Evolutionary conservation across 2,113 vertebrate genomes (phyloP).

Genomic region (Corythornis vintsioides): DNA sequence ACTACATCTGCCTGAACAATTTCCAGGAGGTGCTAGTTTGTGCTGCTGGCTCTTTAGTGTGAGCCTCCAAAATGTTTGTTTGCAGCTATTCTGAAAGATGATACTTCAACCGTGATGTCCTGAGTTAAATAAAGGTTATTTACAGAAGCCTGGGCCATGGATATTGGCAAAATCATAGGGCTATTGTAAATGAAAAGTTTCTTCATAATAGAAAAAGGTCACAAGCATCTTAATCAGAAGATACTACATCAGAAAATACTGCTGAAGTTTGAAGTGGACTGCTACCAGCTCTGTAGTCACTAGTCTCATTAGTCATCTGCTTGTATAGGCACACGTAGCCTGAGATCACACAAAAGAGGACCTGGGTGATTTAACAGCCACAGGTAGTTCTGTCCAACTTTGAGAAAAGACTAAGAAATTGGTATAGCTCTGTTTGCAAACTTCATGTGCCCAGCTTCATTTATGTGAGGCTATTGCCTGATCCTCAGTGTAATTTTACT

Average conservation of each 20-base stretch:
- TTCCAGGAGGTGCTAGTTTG: not conserved
- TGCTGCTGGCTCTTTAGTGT: not conserved
- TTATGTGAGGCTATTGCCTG: not conserved
- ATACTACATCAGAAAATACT: not conserved
- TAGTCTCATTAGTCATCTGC: not conserved
- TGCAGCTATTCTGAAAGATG: not conserved
- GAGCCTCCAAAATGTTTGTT: not conserved
- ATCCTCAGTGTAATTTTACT: not conserved
- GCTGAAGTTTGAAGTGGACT: not conserved
- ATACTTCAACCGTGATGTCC: not conserved
- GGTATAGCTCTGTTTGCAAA: not conserved
- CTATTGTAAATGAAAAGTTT: not conserved
- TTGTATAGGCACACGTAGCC: not conserved
- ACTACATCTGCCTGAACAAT: not conserved
- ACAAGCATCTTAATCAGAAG: not conserved
- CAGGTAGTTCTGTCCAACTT: not conserved
- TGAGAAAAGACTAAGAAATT: not conserved
- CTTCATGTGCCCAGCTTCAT: not conserved
- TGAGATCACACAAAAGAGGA: not conserved
- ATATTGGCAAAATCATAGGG: not conserved
- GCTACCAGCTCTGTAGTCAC: not conserved
- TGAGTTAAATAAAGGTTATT: not conserved
- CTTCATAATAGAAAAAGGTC: not conserved
- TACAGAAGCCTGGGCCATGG: not conserved
- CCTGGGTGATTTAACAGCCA: not conserved